Percentiles rank a stretch among this genome's conserved stretches.
These are phyloP conservation scores for Phalacrocorax carbo DNA, from an alignment of 2,113 vertebrate species.

Conservation along the genomic window DNA sequence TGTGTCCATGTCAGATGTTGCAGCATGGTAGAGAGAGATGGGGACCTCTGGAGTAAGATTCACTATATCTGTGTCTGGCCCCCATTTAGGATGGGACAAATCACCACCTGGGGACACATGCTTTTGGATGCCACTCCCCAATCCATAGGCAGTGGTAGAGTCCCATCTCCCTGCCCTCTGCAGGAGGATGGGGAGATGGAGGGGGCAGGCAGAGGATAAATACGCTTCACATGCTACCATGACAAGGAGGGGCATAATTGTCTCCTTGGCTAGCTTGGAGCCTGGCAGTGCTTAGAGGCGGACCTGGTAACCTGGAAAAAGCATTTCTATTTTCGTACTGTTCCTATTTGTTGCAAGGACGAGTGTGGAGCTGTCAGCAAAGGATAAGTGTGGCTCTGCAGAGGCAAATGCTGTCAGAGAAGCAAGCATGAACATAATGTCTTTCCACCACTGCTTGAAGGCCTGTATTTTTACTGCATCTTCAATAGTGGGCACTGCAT, in stretches of 20 bases:
- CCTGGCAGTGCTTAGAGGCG: background rate
- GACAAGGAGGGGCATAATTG: background rate
- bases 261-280: background rate
- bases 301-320: background rate
- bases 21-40: background rate
- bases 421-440: background rate
- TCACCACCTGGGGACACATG: background rate
- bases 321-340: background rate
- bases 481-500: background rate
- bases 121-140: background rate
- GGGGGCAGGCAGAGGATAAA: background rate
- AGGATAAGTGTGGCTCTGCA: background rate
- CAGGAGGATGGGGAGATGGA: background rate
- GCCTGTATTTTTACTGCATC: background rate
- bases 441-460: background rate
- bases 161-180: background rate
- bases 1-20: background rate
- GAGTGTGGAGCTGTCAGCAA: background rate
- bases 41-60: background rate
- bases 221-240: fast-evolving
- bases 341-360: background rate
- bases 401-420: background rate
- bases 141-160: background rate
- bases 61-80: background rate
- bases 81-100: background rate